Percentiles rank a stretch among this genome's conserved stretches.
Evolutionary conservation across 2,888 invertebrate genomes (phyloP).

Genomic region (Amblyjoppa proteus): DNA sequence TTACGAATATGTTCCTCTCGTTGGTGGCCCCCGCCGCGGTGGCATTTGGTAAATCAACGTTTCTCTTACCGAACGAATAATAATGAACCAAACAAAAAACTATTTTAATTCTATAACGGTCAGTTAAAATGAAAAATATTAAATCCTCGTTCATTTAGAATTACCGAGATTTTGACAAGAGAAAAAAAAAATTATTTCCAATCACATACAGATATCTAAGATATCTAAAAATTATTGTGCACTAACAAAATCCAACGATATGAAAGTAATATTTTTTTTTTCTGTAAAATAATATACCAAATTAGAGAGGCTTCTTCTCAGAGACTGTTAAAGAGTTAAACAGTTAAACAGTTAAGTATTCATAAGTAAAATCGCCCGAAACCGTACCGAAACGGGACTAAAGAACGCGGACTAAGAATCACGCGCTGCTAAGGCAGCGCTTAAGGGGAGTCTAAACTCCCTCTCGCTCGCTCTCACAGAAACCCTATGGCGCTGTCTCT

Average conservation of each 20-base stretch:
- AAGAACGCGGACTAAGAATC: too few relatives aligned
- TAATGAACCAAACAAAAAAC: not conserved
- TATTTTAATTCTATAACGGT: not conserved
- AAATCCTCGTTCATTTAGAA: not conserved
- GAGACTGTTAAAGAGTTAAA: too few relatives aligned
- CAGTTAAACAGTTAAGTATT: too few relatives aligned
- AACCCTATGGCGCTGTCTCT: too few relatives aligned
- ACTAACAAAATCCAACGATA: not conserved
- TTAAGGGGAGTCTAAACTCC: too few relatives aligned
- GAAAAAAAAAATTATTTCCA: not conserved
- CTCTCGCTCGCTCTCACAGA: too few relatives aligned
- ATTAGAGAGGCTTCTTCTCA: too few relatives aligned
- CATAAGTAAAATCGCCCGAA: too few relatives aligned
- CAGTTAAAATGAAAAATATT: not conserved
- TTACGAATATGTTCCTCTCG: constrained; percentile 54
- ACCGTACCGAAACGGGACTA: too few relatives aligned
- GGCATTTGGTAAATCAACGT: constrained; percentile 51
- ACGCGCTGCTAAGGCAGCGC: too few relatives aligned
- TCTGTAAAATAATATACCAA: too few relatives aligned
- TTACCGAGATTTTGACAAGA: not conserved
- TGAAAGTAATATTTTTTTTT: too few relatives aligned
- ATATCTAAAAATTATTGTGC: not conserved
- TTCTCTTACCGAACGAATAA: not conserved
- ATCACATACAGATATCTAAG: not conserved
- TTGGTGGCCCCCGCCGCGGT: constrained; percentile 40